Base-by-base conservation (phyloP, 2,888 invertebrate species). In the Syrphus vitripennis region DNA sequence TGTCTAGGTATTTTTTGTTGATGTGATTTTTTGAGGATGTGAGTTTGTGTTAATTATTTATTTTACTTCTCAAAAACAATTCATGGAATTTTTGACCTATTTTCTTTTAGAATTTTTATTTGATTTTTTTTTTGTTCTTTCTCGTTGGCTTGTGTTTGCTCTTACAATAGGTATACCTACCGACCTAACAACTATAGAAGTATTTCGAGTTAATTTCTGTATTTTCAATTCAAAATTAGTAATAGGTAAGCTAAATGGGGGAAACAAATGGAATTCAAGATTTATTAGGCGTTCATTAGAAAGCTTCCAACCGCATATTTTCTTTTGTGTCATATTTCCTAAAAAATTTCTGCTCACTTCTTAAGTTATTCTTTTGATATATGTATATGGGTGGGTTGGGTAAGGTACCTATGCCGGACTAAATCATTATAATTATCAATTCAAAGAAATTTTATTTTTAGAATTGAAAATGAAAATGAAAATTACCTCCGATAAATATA, bases 201-300 rank as follows among this genome's bases (percentile, higher is more conserved):
- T 5, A 31, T 31, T 55, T 53, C 31, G 7, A 6, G 7, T 55
- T 55, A 16, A 3, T 29, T 29, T 2, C 31, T 29, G 4, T 31
- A 2, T 57, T 29, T 57, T 31, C 19, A 57, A 10, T 57, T 57
- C 57, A 19, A 55, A 29, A n/a, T n/a, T n/a, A n/a, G n/a, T 16
- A 16, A 24, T 10, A 45, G 19, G 1, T 24, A 29, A 16, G 19
- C 19, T 6, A 19, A 26, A 16, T 9, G 10, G 12, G 19, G 19
- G 19, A 19, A 12, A n/a, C n/a, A 37, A 59, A 59, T 59, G 21
- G 59, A 59, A 59, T 59, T 37, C 9, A 9, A 21, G 59, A 59
- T 59, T 59, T 59, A 59, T 59, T 59, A 59, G 59, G 59, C 59
- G 19, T 34, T 57, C 31, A 59, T 59, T 34, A 0, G 21, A 57